Base-by-base conservation (phyloP, 2,113 vertebrate genomes). In the Riparia riparia region DNA sequence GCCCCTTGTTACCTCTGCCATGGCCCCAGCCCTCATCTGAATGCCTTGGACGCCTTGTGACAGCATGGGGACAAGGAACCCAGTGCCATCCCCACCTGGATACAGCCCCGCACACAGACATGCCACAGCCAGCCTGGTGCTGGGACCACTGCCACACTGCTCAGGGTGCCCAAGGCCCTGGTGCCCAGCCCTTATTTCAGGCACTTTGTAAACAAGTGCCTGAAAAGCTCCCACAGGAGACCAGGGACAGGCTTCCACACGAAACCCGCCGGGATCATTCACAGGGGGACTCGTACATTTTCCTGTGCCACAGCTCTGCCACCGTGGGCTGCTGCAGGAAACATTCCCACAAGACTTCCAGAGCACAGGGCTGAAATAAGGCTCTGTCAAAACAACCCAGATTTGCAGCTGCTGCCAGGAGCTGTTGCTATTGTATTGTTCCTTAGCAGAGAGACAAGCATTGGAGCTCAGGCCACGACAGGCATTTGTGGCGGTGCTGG, bases 81-180 rank as follows among this genome's bases (percentile, higher is more conserved):
- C 15, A 7, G 58, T 1, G 13, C 44, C 8, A 32, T 2, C 42
- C 39, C 39, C 25, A 42, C 9, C 76, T 17, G 53, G 39, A 14
- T 1, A 9, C 66, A 63, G 78, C 70, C 42, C 41, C 2, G 17
- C 0, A 22, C 20, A 28, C 17, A 14, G 64, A 9, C 5, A 1
- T 1, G 2, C 6, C 4, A 0, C 0, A 0, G 69, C 18, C 14
- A 80, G 64, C 14, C 6, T 0, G 60, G 39, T 0, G 26, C 54
- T 49, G 49, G 50, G 26, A 29, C 54, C 20, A 2, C 34, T 15
- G 7, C 13, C 34, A 10, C 5, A 0, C 3, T 21, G 47, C 25
- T 21, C 15, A 11, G 11, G 26, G 14, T 22, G 42, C 39, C 54
- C 19, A 3, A 20, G 44, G 34, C 51, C 5, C 2, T 15, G 20